phyloP scores from a whole-genome alignment of 1,140 invertebrate species.

The Drosophila simulans region DNA sequence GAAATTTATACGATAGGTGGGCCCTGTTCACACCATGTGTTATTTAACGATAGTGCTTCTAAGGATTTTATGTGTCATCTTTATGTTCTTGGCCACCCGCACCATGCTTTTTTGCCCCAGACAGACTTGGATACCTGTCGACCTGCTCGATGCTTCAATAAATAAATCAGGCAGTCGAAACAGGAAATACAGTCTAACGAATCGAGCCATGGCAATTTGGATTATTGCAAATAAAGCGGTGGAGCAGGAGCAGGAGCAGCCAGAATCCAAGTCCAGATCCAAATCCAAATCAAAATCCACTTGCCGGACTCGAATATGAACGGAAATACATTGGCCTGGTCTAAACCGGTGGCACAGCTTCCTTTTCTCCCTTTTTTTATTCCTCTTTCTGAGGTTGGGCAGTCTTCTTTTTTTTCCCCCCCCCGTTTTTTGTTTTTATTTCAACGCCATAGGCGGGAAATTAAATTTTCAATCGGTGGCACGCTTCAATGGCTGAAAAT shows the following conservation, averaged over 20 bases:
- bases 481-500: conserved; percentile 68
- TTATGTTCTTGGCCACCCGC: too few species aligned
- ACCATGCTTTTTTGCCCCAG: not conserved
- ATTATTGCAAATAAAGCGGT: conserved; percentile 69
- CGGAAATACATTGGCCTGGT: conserved; percentile 72
- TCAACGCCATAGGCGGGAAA: conserved; percentile 70
- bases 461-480: conserved; percentile 79
- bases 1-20: too few species aligned
- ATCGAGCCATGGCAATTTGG: conserved; percentile 60
- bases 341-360: conserved; percentile 20
- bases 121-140: conserved; percentile 44
- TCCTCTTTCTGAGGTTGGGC: not conserved
- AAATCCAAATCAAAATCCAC: conserved; percentile 55
- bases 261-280: conserved; percentile 43
- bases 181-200: conserved; percentile 72
- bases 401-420: not conserved
- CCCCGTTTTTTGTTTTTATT: conserved; percentile 18
- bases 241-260: not conserved
- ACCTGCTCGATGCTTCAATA: conserved; percentile 53
- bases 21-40: too few species aligned
- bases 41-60: too few species aligned
- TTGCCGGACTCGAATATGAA: conserved; percentile 30
- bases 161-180: conserved; percentile 68
- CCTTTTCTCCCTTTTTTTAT: conserved; percentile 7
- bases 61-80: too few species aligned